Conservation (phyloP, 1,140 invertebrate genomes). For the Hycleus phaleratus region DNA sequence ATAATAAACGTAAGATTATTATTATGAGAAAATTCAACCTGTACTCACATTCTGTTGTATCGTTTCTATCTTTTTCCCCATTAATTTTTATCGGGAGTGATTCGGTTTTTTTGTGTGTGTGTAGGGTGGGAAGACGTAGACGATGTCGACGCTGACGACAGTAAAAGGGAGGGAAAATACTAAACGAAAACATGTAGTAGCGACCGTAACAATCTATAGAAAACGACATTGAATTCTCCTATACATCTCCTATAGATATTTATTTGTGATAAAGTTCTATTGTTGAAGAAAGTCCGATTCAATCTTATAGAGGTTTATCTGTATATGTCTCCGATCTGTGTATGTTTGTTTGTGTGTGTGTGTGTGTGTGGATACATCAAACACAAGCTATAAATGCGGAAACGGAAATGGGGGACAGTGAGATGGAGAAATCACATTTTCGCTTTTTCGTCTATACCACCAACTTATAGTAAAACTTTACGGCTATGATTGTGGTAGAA, state of each 20-base stretch:
- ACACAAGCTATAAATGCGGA: conserved; percentile 21
- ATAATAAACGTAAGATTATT: too few species aligned
- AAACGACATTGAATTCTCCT: not conserved
- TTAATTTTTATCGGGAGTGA: too few species aligned
- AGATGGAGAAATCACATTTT: not conserved
- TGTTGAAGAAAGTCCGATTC: conserved; percentile 3
- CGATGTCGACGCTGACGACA: too few species aligned
- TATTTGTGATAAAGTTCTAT: conserved; percentile 11
- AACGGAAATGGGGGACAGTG: conserved; percentile 17
- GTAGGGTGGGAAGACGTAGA: too few species aligned
- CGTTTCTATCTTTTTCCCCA: too few species aligned
- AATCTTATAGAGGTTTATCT: not conserved
- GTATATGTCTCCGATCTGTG: not conserved
- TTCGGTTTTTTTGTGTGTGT: too few species aligned
- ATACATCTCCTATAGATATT: not conserved
- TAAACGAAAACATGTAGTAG: too few species aligned
- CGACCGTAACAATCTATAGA: not conserved
- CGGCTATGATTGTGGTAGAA: not conserved
- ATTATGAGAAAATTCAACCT: too few species aligned
- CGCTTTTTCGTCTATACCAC: too few species aligned
- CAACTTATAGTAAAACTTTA: too few species aligned
- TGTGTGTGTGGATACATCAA: conserved; percentile 13
- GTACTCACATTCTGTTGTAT: too few species aligned
- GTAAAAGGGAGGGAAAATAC: too few species aligned
- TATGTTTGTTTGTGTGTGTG: not conserved